Percentiles rank a stretch among this genome's conserved stretches.
Conservation (phyloP, 2,797 vertebrate genomes). For the Austrolebias charrua region DNA sequence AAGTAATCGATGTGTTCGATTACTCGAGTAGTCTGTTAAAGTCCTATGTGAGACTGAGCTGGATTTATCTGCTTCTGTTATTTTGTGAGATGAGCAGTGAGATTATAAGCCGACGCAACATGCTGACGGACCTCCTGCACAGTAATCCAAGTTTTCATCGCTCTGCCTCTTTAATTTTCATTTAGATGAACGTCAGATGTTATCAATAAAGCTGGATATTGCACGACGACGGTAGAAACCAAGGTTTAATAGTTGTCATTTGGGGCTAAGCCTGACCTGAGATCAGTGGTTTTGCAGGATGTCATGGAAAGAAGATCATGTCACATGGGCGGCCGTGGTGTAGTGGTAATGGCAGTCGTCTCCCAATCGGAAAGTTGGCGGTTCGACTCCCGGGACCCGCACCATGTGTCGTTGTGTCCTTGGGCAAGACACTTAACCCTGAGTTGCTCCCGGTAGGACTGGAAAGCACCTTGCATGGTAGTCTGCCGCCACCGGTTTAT, state of each 20-base stretch:
- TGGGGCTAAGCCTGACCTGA: conserved; percentile 22
- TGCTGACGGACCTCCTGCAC: neutral
- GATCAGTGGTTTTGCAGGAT: conserved; percentile 23
- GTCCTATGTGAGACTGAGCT: conserved; percentile 12
- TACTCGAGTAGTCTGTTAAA: too few relatives aligned
- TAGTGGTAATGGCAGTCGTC: too few relatives aligned
- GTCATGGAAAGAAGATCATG: conserved; percentile 15
- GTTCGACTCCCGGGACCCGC: too few relatives aligned
- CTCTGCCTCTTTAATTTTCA: neutral
- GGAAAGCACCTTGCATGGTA: too few relatives aligned
- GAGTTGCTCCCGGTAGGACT: too few relatives aligned
- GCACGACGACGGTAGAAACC: neutral
- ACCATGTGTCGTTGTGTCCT: too few relatives aligned
- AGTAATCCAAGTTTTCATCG: conserved; percentile 4
- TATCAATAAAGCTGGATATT: conserved; percentile 9
- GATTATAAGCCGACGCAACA: neutral
- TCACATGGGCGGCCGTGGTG: too few relatives aligned
- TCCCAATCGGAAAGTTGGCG: too few relatives aligned
- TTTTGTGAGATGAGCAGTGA: conserved; percentile 13
- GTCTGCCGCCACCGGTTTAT: too few relatives aligned
- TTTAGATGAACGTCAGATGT: conserved; percentile 3
- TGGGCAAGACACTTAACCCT: too few relatives aligned
- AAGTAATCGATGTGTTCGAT: too few relatives aligned
- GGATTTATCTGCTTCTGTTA: conserved; percentile 3
- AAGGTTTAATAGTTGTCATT: conserved; percentile 4